Percentiles rank a stretch among this genome's conserved stretches.
Conservation (phyloP, 2,888 invertebrate species). For the Agriopis leucophaearia region DNA sequence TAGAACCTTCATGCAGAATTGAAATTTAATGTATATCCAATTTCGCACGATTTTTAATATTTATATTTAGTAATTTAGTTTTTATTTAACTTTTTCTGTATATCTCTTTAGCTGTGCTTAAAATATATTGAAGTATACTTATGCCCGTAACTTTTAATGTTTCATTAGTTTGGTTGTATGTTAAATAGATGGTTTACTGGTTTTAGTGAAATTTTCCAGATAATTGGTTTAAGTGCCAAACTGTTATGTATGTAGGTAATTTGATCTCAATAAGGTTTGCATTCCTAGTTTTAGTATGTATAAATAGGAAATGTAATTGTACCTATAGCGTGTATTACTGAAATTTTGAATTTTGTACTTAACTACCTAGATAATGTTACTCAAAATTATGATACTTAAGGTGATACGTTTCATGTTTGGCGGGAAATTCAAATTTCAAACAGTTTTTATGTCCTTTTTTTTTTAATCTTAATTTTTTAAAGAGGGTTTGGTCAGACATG, state of each 20-base stretch:
- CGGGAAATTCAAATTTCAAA: too few relatives aligned
- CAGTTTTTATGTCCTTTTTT: too few relatives aligned
- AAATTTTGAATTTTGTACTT: constrained; percentile 19
- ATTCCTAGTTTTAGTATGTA: constrained; percentile 39
- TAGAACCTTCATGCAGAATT: background rate
- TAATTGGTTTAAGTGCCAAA: constrained; percentile 11
- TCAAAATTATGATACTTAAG: background rate
- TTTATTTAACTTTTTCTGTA: background rate
- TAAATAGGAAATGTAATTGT: background rate
- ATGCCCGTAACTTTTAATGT: too few relatives aligned
- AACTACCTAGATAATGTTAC: background rate
- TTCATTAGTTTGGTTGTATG: too few relatives aligned
- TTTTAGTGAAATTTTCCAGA: background rate
- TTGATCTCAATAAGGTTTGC: constrained; percentile 49
- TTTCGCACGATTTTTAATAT: too few relatives aligned
- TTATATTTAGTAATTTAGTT: too few relatives aligned
- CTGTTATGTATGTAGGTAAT: constrained; percentile 25
- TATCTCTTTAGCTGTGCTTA: constrained; percentile 37
- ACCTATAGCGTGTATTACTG: constrained; percentile 5
- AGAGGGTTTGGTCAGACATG: too few relatives aligned
- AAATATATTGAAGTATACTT: constrained; percentile 31
- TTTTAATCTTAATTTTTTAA: too few relatives aligned
- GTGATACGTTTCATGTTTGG: too few relatives aligned
- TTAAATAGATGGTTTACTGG: too few relatives aligned
- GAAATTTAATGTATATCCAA: background rate